Base-by-base conservation (phyloP, 1,140 invertebrate genomes). In the Lasioglossum baleicum region DNA sequence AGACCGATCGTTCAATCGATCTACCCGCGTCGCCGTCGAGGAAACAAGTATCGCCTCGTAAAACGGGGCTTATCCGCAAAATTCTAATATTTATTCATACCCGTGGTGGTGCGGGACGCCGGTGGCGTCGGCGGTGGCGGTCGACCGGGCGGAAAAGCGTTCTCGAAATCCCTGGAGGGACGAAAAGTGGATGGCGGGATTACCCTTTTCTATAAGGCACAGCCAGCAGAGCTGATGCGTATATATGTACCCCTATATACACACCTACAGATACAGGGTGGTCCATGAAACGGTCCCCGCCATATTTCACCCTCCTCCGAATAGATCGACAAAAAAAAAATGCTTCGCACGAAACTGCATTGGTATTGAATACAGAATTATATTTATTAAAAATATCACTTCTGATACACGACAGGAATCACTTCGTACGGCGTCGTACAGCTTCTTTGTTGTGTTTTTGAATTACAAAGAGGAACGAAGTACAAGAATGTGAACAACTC, bases 81-180 rank as follows among this genome's bases (percentile, higher is more conserved):
- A 92, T 92, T 92, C 89, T 92, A 92, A 92, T 92, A 92, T 92
- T 92, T 92, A 92, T 92, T 92, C 92, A 92, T 91, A 91, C 88
- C 88, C 89, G 58, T 65, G 67, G 64, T 17, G 68, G 75, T 58
- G 68, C 71, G 82, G 80, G 64, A 66, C 75, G 75, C 13, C 65
- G 79, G 72, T 73, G 71, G 83, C 74, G 51, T 84, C 77, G 82
- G 82, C 76, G 76, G 64, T 71, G 77, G 66, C 76, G 82, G 83
- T 90, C 90, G 87, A 87, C 87, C 88, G 90, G 83, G 86, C 86
- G 91, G 91, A 92, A 91, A 91, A 92, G 90, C 89, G 89, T 92
- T 91, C 87, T 85, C 78, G 76, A 87, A 86, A 90, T 90, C 88
- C 88, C 89, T 87, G 60, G 77, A 88, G 90, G 90, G 88, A 88